Conservation (phyloP, 2,888 invertebrate species). For the Spilosoma lubricipeda region DNA sequence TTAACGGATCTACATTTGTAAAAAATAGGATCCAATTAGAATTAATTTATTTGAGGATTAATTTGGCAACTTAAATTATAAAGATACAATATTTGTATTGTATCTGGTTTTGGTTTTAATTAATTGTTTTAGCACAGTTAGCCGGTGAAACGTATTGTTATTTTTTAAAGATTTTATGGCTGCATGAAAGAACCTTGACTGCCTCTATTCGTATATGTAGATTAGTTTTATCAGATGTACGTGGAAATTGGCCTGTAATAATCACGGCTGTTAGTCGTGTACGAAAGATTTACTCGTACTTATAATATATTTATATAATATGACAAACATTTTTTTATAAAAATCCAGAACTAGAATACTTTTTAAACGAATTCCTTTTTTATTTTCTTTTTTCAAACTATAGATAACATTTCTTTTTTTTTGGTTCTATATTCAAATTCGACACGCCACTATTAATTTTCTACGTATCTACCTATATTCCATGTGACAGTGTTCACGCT, state of each 20-base stretch:
- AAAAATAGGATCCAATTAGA: background rate
- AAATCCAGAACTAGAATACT: background rate
- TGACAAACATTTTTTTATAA: background rate
- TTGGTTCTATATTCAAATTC: background rate
- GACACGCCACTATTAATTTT: slow-evolving; percentile 15
- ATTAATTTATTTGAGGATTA: background rate
- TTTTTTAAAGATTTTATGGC: slow-evolving; percentile 16
- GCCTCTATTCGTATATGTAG: background rate
- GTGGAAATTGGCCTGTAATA: slow-evolving; percentile 1
- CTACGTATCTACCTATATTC: slow-evolving; percentile 19
- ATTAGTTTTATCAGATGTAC: slow-evolving; percentile 9
- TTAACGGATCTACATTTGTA: background rate
- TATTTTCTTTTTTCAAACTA: background rate
- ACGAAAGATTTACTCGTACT: background rate
- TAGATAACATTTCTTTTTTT: background rate
- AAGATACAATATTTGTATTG: too few relatives aligned
- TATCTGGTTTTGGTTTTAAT: background rate
- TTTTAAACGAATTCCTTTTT: background rate
- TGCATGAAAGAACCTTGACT: background rate
- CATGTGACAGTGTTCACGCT: slow-evolving; percentile 33
- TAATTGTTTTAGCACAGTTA: background rate
- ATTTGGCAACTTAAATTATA: background rate
- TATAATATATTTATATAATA: background rate
- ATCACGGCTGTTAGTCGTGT: background rate
- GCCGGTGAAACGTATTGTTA: slow-evolving; percentile 13